Evolutionary conservation across 1,140 invertebrate species (phyloP), one percentile per base, ranked within the genome.

Genomic region (Meloidogyne chitwoodi): DNA sequence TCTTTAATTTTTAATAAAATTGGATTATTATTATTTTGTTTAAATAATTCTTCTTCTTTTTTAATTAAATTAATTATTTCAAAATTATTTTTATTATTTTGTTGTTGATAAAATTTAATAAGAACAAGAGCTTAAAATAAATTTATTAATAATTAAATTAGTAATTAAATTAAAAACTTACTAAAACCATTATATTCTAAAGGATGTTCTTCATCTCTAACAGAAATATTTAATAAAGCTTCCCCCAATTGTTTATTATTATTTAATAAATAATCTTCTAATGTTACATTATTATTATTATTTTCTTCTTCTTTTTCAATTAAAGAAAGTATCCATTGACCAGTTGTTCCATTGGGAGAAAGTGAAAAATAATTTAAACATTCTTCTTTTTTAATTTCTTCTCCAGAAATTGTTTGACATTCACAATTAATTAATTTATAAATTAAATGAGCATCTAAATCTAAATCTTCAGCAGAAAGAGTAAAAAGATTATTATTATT

Each of bases 361-460:
- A 74, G 34, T 12, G 8, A 56, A 31, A 74, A 66, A 26, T 66
- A 66, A 1, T 66, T 27, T 31, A 56, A n/a, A 48, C 71, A 74
- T 22, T 41, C 26, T 29, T 26, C 38, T n/a, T 63, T 56, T 24
- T 48, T 19, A n/a, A 56, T 48, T 29, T 24, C 22, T 12, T 67
- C 8, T 0, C 71, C 71, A 24, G 56, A 56, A 29, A 74, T 48
- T 27, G 61, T 74, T 12, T 22, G n/a, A 74, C 71, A 74, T 22
- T 63, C 22, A 31, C 24, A 61, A 16, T 62, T 56, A 38, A 27
- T 29, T 29, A 74, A n/a, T 64, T 48, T 19, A 34, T 74, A 74
- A 29, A 41, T 22, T 64, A 74, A 41, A 41, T 56, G 71, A 74
- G 71, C 48, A 44, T 74, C 71, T 41, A 61, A 24, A 11, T 74